Conservation (phyloP, 2,797 vertebrate genomes). For the Cheirogaleus major region DNA sequence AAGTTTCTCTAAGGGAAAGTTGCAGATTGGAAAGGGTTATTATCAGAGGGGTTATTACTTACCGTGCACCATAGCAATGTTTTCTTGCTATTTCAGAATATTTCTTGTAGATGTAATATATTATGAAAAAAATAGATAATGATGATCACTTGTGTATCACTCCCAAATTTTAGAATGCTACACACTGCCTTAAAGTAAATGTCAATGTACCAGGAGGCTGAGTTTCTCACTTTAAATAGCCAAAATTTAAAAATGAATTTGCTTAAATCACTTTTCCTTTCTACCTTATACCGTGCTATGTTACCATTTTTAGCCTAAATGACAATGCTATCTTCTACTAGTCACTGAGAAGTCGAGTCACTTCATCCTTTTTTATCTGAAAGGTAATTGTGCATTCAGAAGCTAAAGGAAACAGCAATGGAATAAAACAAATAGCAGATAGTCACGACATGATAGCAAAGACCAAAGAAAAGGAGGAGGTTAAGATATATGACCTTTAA, state of each 20-base stretch:
- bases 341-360: not conserved
- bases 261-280: constrained; percentile 15
- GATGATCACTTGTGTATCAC: not conserved
- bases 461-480: not conserved
- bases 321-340: not conserved
- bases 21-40: constrained; percentile 58
- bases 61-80: not conserved
- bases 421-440: not conserved
- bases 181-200: not conserved
- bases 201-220: not conserved
- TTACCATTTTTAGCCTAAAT: not conserved
- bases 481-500: not conserved
- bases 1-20: constrained; percentile 69
- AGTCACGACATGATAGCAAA: not conserved
- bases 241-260: not conserved
- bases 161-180: not conserved
- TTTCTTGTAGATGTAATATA: not conserved
- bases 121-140: not conserved
- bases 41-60: constrained; percentile 38
- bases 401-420: not conserved
- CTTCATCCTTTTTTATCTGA: not conserved
- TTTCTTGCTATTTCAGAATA: constrained; percentile 37
- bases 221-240: not conserved
- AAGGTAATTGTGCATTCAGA: constrained; percentile 11
- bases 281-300: not conserved